These are phyloP conservation scores for Corvus moneduloides DNA, from an alignment of 2,113 vertebrate species.

Conservation along the genomic window DNA sequence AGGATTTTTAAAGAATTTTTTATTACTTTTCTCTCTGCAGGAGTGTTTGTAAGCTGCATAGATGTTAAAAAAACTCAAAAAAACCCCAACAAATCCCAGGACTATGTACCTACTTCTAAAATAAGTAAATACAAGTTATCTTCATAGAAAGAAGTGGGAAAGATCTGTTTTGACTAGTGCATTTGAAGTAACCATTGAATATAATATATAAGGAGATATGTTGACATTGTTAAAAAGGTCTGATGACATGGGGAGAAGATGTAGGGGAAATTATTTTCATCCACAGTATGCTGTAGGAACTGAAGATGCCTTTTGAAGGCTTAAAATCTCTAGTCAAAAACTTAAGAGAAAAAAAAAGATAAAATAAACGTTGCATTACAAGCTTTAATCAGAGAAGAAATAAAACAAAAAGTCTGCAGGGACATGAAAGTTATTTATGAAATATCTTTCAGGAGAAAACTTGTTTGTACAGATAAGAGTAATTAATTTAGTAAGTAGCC, in stretches of 20 bases:
- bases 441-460: neutral
- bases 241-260: neutral
- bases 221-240: neutral
- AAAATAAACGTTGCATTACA: neutral
- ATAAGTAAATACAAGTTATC: neutral
- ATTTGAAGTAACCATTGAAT: neutral
- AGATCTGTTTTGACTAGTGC: neutral
- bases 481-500: neutral
- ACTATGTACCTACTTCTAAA: neutral
- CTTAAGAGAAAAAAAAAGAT: neutral
- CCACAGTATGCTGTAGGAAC: neutral
- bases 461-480: neutral
- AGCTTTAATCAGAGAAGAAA: neutral
- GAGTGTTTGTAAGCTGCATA: neutral
- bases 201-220: neutral
- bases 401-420: neutral
- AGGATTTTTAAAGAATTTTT: neutral
- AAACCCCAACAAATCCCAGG: accelerated
- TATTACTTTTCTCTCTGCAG: neutral
- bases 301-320: neutral
- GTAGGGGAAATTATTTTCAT: neutral
- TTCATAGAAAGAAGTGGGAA: neutral
- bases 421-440: neutral
- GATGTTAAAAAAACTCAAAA: neutral
- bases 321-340: neutral